These are phyloP conservation scores for Chaenodraco wilsoni DNA, from an alignment of 2,797 vertebrate genomes.

Conservation along the genomic window DNA sequence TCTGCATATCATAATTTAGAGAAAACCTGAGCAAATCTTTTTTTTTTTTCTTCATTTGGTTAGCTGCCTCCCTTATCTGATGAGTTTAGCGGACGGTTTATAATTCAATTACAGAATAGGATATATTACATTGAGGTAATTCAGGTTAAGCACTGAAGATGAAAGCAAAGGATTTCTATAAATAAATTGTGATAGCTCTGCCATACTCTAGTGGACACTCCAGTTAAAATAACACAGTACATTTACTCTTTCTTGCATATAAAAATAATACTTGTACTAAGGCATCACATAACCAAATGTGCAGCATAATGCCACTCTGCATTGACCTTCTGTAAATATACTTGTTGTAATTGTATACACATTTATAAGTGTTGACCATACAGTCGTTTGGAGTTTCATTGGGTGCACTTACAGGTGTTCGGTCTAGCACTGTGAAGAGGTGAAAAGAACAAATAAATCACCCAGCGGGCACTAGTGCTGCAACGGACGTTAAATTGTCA, in stretches of 20 bases:
- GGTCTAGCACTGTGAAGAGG: too few species aligned
- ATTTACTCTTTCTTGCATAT: not conserved
- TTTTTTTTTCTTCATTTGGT: slow-evolving; percentile 55
- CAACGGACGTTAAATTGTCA: too few species aligned
- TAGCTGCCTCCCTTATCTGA: slow-evolving; percentile 67
- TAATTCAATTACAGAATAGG: slow-evolving; percentile 72
- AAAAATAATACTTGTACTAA: not conserved
- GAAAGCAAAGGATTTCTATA: slow-evolving; percentile 45
- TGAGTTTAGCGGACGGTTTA: slow-evolving; percentile 60
- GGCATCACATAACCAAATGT: not conserved
- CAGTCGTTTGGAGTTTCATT: too few species aligned
- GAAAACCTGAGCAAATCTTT: slow-evolving; percentile 72
- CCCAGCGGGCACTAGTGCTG: too few species aligned
- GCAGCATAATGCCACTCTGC: not conserved
- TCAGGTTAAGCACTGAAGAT: slow-evolving; percentile 66
- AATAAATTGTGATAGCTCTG: slow-evolving; percentile 47
- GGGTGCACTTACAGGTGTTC: too few species aligned
- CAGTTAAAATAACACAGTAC: not conserved
- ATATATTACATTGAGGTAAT: slow-evolving; percentile 66
- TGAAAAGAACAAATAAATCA: not conserved
- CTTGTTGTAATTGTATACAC: not conserved
- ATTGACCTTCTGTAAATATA: not conserved
- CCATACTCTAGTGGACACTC: not conserved
- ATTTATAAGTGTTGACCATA: too few species aligned
- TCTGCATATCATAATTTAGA: slow-evolving; percentile 69